Evolutionary conservation across 2,113 vertebrate species (phyloP).

Genomic region (Planiliza haematocheilus): DNA sequence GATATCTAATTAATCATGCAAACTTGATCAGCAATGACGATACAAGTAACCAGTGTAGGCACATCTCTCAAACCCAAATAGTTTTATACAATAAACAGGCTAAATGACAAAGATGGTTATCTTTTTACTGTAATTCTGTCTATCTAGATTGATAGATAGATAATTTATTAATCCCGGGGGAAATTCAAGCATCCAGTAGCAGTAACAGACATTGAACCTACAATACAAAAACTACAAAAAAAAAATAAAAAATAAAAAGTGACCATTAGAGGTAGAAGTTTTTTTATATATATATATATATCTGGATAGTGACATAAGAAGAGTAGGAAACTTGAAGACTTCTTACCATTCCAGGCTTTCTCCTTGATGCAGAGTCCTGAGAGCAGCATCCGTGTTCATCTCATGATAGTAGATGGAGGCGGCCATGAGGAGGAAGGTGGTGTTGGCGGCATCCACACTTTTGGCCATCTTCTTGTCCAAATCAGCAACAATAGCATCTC

Average conservation of each 20-base stretch:
- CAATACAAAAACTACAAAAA: too few relatives aligned
- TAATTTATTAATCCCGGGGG: too few relatives aligned
- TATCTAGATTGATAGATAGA: too few relatives aligned
- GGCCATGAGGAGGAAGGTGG: conserved; percentile 93
- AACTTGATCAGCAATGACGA: background rate
- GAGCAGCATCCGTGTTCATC: conserved; percentile 88
- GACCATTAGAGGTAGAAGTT: too few relatives aligned
- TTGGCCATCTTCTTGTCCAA: conserved; percentile 93
- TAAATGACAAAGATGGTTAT: too few relatives aligned
- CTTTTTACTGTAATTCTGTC: background rate
- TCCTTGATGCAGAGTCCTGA: conserved; percentile 92
- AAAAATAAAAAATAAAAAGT: too few relatives aligned
- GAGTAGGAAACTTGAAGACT: background rate
- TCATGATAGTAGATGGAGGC: conserved; percentile 92
- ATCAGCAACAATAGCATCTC: conserved; percentile 88
- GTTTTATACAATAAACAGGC: too few relatives aligned
- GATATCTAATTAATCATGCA: background rate
- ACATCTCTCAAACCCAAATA: too few relatives aligned
- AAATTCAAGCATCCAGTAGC: too few relatives aligned
- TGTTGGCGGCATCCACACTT: conserved; percentile 90
- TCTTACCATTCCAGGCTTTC: conserved; percentile 94
- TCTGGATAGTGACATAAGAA: background rate
- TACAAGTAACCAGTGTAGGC: too few relatives aligned
- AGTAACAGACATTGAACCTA: too few relatives aligned
- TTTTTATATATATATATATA: too few relatives aligned